Evolutionary conservation across 1,140 invertebrate genomes (phyloP).

Genomic region (Papilio dardanus): DNA sequence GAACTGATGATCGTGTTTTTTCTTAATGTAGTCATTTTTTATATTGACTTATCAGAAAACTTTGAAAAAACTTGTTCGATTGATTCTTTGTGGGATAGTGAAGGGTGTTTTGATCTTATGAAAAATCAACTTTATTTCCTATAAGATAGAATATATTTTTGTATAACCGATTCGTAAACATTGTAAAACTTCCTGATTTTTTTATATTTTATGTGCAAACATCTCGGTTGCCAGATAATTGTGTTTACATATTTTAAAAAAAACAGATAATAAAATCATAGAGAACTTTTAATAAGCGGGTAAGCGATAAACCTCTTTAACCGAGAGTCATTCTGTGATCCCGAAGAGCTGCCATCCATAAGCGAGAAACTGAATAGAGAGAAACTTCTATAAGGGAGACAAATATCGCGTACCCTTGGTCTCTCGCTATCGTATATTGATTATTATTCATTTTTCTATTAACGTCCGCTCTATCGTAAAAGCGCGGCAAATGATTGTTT

Average conservation of each 20-base stretch:
- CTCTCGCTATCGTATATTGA: too few species aligned
- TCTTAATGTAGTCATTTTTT: background rate
- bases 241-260: slow-evolving; percentile 18
- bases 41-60: background rate
- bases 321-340: too few species aligned
- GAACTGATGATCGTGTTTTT: background rate
- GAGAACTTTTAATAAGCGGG: background rate
- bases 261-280: slow-evolving; percentile 20
- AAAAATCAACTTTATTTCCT: background rate
- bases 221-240: slow-evolving; percentile 13
- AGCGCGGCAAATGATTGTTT: too few species aligned
- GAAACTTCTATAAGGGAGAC: too few species aligned
- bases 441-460: too few species aligned
- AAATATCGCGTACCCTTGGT: too few species aligned
- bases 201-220: background rate
- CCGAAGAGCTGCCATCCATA: too few species aligned
- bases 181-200: slow-evolving; percentile 10
- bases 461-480: too few species aligned
- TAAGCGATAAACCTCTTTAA: too few species aligned
- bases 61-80: slow-evolving; percentile 12
- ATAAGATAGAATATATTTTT: background rate
- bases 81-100: background rate
- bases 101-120: background rate
- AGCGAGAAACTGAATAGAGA: too few species aligned
- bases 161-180: background rate